phyloP scores from a whole-genome alignment of 2,888 invertebrate species.

The Sclerodermus sp. region DNA sequence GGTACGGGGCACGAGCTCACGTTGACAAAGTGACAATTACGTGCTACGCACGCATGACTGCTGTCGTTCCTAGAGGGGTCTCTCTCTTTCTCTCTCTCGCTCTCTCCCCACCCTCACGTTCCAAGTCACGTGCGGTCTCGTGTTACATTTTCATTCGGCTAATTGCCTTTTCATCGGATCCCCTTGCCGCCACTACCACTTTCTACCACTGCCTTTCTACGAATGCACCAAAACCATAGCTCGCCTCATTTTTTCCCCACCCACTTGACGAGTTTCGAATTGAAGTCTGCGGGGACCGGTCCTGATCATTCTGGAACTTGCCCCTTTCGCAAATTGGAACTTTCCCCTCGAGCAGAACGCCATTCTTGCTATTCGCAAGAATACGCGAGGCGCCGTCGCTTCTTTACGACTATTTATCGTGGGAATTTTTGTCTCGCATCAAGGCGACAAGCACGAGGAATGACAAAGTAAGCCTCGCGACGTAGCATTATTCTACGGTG shows the following conservation, averaged over 20 bases:
- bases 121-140: conserved; percentile 56
- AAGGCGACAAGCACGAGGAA: no score
- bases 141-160: conserved; percentile 58
- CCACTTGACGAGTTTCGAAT: conserved; percentile 25
- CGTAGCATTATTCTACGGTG: no score
- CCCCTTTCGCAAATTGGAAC: no score
- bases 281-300: conserved; percentile 18
- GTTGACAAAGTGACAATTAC: conserved; percentile 57
- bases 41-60: conserved; percentile 31
- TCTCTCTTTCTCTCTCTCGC: conserved; percentile 15
- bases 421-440: no score
- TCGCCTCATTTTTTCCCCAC: neutral
- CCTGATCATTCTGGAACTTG: neutral
- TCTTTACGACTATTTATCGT: no score
- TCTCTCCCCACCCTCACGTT: conserved; percentile 15
- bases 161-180: conserved; percentile 53
- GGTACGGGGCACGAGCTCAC: conserved; percentile 24
- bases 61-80: conserved; percentile 7
- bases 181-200: conserved; percentile 7
- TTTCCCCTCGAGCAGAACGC: no score
- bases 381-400: no score
- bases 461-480: no score
- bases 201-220: neutral
- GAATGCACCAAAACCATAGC: no score
- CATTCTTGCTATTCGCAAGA: no score